Base-by-base conservation (phyloP, 2,888 invertebrate species). In the Hyppa rectilinea region DNA sequence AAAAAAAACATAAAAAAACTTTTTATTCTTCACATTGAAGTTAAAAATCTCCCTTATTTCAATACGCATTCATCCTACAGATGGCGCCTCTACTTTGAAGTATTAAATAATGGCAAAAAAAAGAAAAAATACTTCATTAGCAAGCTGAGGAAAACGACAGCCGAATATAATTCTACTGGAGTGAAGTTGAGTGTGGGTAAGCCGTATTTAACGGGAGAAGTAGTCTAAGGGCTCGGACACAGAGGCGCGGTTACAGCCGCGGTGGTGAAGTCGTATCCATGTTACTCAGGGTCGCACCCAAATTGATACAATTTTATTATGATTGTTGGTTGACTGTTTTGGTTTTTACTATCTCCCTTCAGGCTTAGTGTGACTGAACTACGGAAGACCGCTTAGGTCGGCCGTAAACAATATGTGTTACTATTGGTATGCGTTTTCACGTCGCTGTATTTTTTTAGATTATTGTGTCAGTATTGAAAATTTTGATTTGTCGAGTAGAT, bases 161-260 rank as follows among this genome's bases (percentile, higher is more conserved):
- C 68, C 73, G 64, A 80, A 80, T 82, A 81, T 79, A 79, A 79
- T 80, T 80, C 61, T 29, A 61, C 59, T 73, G 79, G 61, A 80
- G 82, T 77, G 80, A 76, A 82, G 68, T 74, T 69, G 83, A 70
- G 85, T 84, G 85, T 83, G 80, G 84, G 82, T 84, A 84, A 84
- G 85, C 71, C 80, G 82, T 79, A 65, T 82, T 82, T 84, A 84
- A 83, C 82, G 79, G 68, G 79, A 78, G 79, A 78, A 61, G 62
- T 50, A 76, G 67, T 47, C 61, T 65, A 72, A 66, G 72, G 78
- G 55, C 26, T 14, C 5, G 45, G 23, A 17, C 52, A 63, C 29
- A 49, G 17, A 49, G 9, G 29, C 20, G 29, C 34, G 47, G 26
- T 9, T 6, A 9, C 2, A n/a, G 9, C 1, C 7, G 14, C 20